A percentile compares a stretch with the other conserved stretches of the same genome.
Evolutionary conservation across 2,113 vertebrate species (phyloP).

Genomic region (Elachura formosa): DNA sequence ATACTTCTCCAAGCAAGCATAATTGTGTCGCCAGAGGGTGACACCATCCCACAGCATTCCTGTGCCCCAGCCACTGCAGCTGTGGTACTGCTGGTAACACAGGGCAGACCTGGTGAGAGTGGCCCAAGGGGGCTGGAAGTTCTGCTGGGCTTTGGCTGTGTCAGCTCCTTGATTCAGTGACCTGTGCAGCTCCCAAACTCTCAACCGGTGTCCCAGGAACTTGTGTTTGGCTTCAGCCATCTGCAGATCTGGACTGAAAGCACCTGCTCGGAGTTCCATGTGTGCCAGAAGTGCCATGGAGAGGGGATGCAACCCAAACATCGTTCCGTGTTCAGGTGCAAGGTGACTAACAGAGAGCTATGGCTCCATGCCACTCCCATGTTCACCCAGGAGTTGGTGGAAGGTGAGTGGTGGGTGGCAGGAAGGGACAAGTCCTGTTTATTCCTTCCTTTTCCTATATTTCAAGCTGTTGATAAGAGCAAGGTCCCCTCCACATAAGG

Average conservation of each 20-base stretch:
- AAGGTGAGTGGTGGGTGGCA: background rate
- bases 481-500: accelerated
- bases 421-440: background rate
- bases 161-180: background rate
- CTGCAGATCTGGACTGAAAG: background rate
- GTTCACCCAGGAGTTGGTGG: background rate
- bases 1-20: background rate
- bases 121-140: background rate
- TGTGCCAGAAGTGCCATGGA: background rate
- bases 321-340: background rate
- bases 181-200: accelerated
- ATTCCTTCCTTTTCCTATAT: background rate
- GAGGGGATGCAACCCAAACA: background rate
- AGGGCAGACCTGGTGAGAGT: background rate
- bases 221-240: background rate
- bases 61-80: background rate
- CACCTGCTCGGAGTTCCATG: background rate
- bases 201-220: accelerated
- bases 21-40: background rate
- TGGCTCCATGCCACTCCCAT: background rate
- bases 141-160: background rate
- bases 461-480: background rate
- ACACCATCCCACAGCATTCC: background rate
- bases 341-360: accelerated
- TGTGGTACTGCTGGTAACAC: accelerated